Evolutionary conservation across 2,888 invertebrate species (phyloP), one percentile per base, ranked within the genome.

Genomic region (Mechanitis messenoides): DNA sequence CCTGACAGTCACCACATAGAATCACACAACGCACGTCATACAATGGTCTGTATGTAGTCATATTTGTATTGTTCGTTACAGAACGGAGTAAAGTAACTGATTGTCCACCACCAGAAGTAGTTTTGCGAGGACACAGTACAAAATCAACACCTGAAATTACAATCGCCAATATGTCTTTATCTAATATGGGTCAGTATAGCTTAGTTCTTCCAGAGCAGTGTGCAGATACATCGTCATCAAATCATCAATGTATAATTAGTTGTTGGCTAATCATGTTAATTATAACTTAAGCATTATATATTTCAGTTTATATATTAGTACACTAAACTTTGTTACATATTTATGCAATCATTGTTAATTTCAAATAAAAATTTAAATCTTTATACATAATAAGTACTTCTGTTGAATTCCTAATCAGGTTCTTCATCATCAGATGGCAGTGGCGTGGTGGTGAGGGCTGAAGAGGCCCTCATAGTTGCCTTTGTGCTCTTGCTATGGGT

Each of bases 401-500:
- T 50, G 20, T 50, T n/a, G 5, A 42, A 42, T 42, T 11, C 9
- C 11, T 42, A 42, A 42, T 42, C 11, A 42, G 42, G 42, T 42
- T 42, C 42, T 56, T 59, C 33, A 33, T 54, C 54, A 31, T 20
- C 76, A 90, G 90, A 85, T 75, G 92, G 92, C 65, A 92, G 93
- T 69, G 93, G 93, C 69, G 92, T 95, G 59, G 94, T 95, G 62
- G 95, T 97, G 54, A 92, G 96, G 69, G 94, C 95, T 58, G 96
- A 96, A 81, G 96, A 97, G 79, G 94, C 95, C 28, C 91, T 96
- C 58, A 95, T 97, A 74, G 96, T 97, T 60, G 93, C 95, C 55
- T 92, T 96, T 69, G 96, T 97, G 35, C 90, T 97, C 33, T 92
- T 96, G 55, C 92, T 97, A 12, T 97, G 97, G 97, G 94, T 95